phyloP scores from a whole-genome alignment of 2,888 invertebrate genomes.

The Glaucopsyche alexis region DNA sequence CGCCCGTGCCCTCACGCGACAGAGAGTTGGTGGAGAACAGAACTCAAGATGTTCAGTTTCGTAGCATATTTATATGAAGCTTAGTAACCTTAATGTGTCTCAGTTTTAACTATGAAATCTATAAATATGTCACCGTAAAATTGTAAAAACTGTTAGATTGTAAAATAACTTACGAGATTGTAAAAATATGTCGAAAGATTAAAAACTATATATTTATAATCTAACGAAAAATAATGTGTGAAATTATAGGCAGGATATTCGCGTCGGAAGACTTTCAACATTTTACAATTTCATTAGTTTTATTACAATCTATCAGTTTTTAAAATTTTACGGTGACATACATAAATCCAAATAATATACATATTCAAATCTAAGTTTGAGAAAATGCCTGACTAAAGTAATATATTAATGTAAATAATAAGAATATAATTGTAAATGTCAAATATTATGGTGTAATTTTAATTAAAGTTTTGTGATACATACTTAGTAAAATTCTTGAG shows the following conservation, averaged over 20 bases:
- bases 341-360: neutral
- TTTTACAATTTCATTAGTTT: too few species aligned
- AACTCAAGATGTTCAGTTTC: constrained; percentile 61
- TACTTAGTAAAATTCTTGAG: neutral
- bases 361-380: neutral
- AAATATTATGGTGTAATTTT: neutral
- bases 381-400: neutral
- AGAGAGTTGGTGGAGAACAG: constrained; percentile 69
- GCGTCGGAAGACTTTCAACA: too few species aligned
- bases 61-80: constrained; percentile 45
- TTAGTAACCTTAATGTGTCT: neutral
- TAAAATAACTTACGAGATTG: too few species aligned
- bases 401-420: neutral
- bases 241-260: too few species aligned
- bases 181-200: too few species aligned
- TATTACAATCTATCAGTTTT: too few species aligned
- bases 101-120: too few species aligned
- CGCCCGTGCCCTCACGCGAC: constrained; percentile 70
- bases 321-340: too few species aligned
- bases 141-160: too few species aligned
- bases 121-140: too few species aligned
- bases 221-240: too few species aligned
- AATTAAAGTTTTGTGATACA: neutral
- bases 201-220: too few species aligned
- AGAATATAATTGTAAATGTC: neutral